These are phyloP conservation scores for Trachymyrmex cornetzi DNA, from an alignment of 1,140 invertebrate species.

Conservation along the genomic window DNA sequence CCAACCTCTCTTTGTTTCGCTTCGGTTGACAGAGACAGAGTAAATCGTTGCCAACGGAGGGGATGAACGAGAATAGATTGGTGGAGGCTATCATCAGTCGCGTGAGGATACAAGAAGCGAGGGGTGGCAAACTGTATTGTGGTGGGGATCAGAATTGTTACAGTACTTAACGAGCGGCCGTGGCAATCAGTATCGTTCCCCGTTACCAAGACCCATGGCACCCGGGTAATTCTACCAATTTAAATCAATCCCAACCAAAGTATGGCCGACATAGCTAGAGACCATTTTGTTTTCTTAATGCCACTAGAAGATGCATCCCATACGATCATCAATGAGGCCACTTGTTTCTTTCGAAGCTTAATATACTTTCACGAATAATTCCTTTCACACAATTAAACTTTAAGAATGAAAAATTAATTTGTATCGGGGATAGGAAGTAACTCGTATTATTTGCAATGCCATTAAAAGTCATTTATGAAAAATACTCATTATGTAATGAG, in stretches of 20 bases:
- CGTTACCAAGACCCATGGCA: constrained; percentile 53
- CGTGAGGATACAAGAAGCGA: constrained; percentile 34
- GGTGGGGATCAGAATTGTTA: constrained; percentile 75
- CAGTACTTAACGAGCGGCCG: constrained; percentile 77
- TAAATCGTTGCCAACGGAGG: constrained; percentile 11
- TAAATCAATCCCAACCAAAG: constrained; percentile 81
- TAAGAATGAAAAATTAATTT: not conserved
- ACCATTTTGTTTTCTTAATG: constrained; percentile 80
- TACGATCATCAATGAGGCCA: not conserved
- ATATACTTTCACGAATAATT: constrained; percentile 2
- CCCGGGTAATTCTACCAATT: constrained; percentile 82
- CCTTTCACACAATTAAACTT: not conserved
- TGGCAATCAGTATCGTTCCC: constrained; percentile 79
- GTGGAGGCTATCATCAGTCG: constrained; percentile 51
- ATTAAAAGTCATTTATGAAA: too few species aligned
- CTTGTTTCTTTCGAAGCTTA: constrained; percentile 30
- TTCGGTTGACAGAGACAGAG: constrained; percentile 49
- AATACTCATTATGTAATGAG: too few species aligned
- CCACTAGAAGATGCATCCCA: constrained; percentile 46
- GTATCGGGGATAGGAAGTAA: too few species aligned
- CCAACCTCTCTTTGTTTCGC: constrained; percentile 39
- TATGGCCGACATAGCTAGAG: constrained; percentile 76
- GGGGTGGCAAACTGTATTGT: constrained; percentile 38
- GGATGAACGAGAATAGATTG: constrained; percentile 66
- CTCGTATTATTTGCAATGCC: too few species aligned